Evolutionary conservation across 2,888 invertebrate genomes (phyloP).

Genomic region (Choreutis nemorana): DNA sequence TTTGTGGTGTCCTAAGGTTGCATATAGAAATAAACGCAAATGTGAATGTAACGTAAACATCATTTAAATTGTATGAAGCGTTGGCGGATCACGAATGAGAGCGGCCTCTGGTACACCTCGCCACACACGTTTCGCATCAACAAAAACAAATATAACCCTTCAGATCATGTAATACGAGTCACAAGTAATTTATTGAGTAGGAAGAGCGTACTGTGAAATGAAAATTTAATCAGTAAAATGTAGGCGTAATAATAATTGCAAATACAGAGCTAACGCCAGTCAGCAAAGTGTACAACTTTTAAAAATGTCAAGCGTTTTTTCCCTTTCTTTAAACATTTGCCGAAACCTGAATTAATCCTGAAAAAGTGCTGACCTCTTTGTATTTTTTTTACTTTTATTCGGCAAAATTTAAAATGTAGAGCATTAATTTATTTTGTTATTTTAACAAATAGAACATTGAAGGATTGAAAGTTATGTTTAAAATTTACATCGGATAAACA

Average conservation of each 20-base stretch:
- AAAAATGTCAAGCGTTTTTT: too few species aligned
- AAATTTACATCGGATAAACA: not conserved
- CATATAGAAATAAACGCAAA: not conserved
- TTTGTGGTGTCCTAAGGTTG: not conserved
- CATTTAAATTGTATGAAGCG: conserved; percentile 2
- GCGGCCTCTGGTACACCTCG: too few species aligned
- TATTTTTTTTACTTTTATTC: not conserved
- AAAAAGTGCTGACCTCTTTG: not conserved
- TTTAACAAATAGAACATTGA: not conserved
- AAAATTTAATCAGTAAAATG: conserved; percentile 1
- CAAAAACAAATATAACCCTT: not conserved
- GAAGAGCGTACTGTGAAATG: not conserved
- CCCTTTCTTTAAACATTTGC: not conserved
- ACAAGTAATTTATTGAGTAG: conserved; percentile 2
- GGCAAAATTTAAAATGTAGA: not conserved
- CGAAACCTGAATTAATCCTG: not conserved
- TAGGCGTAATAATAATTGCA: conserved; percentile 1
- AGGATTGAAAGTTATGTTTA: not conserved
- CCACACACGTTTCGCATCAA: too few species aligned
- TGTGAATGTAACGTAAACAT: conserved; percentile 1
- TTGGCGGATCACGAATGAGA: conserved; percentile 1
- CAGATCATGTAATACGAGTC: not conserved
- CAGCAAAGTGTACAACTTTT: too few species aligned
- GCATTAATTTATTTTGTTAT: not conserved
- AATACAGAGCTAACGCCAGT: too few species aligned